Evolutionary conservation across 2,888 invertebrate species (phyloP).

Genomic region (Eubasilissa splendida): DNA sequence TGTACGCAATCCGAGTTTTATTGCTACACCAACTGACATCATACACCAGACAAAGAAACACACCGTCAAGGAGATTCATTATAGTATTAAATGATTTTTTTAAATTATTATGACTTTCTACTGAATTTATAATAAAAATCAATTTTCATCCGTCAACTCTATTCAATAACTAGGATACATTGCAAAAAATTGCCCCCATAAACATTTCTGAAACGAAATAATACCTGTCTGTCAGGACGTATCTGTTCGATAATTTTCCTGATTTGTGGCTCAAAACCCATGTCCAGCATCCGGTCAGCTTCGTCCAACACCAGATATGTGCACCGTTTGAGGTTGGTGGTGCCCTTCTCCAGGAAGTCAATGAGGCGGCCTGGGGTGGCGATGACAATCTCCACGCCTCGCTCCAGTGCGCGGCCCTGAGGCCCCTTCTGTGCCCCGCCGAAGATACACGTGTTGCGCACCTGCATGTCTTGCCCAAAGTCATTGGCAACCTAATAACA

Average conservation of each 20-base stretch:
- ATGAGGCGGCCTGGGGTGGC: constrained; percentile 97
- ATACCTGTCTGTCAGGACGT: constrained; percentile 91
- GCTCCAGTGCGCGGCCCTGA: constrained; percentile 86
- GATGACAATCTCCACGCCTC: constrained; percentile 95
- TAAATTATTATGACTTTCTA: no score
- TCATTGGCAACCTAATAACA: constrained; percentile 86
- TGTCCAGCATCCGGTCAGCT: constrained; percentile 98
- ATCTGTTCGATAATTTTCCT: constrained; percentile 96
- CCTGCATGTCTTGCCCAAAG: constrained; percentile 90
- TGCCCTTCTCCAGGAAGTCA: constrained; percentile 90
- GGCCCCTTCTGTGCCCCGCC: constrained; percentile 98
- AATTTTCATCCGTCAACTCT: no score
- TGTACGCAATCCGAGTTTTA: no score
- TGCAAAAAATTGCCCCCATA: background rate
- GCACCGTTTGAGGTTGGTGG: constrained; percentile 87
- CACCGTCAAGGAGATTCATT: no score
- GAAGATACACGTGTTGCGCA: constrained; percentile 95
- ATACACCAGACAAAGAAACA: no score
- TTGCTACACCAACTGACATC: no score
- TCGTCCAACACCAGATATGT: constrained; percentile 89
- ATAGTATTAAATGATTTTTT: no score
- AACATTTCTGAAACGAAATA: background rate
- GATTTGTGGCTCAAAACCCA: constrained; percentile 99
- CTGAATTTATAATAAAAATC: no score
- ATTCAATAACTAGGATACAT: no score